phyloP scores from a whole-genome alignment of 2,113 vertebrate species.

The Sinocyclocheilus anshuiensis region DNA sequence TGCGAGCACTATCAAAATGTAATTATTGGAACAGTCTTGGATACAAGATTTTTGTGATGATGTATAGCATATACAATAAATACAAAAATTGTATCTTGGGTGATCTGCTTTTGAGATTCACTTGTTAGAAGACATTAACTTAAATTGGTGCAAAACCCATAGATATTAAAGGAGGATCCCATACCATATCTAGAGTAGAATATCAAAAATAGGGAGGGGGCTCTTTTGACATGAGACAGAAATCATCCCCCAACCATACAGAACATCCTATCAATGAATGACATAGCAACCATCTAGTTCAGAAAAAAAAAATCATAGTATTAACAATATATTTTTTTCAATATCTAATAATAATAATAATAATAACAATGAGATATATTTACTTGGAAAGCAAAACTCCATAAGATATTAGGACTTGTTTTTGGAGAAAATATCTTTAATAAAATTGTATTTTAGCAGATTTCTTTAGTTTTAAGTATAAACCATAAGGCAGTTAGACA shows the following conservation, averaged over 20 bases:
- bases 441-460: no score
- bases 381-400: not conserved
- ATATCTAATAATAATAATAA: no score
- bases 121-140: not conserved
- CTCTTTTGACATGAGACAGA: not conserved
- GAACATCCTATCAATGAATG: not conserved
- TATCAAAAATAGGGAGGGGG: not conserved
- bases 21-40: constrained; percentile 20
- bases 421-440: no score
- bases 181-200: not conserved
- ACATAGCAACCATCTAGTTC: not conserved
- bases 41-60: not conserved
- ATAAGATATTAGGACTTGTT: no score
- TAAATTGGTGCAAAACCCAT: not conserved
- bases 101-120: not conserved
- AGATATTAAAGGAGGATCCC: not conserved
- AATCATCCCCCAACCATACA: not conserved
- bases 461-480: no score
- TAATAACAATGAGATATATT: not conserved
- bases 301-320: no score
- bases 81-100: not conserved
- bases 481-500: no score
- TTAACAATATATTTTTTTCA: no score
- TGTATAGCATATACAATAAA: not conserved
- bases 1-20: constrained; percentile 39